Conservation (phyloP, 1,140 invertebrate species). For the Dendroctonus valens region DNA sequence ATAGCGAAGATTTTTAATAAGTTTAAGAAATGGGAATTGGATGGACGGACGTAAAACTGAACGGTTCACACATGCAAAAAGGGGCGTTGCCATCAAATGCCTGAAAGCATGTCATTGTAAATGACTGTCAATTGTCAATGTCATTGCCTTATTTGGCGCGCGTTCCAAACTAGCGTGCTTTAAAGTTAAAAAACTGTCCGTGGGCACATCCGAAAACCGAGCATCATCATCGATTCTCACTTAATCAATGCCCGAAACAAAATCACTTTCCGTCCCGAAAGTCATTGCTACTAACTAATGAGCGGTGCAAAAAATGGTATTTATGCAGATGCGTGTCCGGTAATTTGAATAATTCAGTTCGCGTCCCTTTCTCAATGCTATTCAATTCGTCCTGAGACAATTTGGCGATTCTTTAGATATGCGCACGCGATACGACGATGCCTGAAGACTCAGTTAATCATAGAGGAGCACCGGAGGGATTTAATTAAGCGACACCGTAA, state of each 20-base stretch:
- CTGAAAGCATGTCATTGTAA: too few relatives aligned
- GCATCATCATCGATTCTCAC: background rate
- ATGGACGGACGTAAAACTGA: too few relatives aligned
- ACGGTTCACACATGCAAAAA: too few relatives aligned
- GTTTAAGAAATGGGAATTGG: too few relatives aligned
- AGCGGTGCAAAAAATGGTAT: constrained; percentile 13
- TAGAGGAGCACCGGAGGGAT: background rate
- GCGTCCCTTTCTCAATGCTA: too few relatives aligned
- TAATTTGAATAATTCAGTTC: constrained; percentile 12
- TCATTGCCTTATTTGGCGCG: background rate
- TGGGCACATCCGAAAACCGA: constrained; percentile 5
- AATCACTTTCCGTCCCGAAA: constrained; percentile 13
- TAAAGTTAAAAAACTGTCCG: background rate
- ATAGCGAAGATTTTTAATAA: too few relatives aligned
- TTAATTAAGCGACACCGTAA: background rate
- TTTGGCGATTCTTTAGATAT: constrained; percentile 16
- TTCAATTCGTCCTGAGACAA: constrained; percentile 4
- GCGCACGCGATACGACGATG: constrained; percentile 22
- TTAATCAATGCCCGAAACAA: constrained; percentile 23
- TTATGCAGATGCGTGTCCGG: constrained; percentile 20
- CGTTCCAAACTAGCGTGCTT: constrained; percentile 1
- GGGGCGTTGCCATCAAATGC: too few relatives aligned
- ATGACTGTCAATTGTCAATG: too few relatives aligned
- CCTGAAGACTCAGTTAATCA: constrained; percentile 16
- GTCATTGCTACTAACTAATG: constrained; percentile 25